Percentiles rank a stretch among this genome's conserved stretches.
These are phyloP conservation scores for Ciconia boyciana DNA, from an alignment of 2,113 vertebrate genomes.

Conservation along the genomic window DNA sequence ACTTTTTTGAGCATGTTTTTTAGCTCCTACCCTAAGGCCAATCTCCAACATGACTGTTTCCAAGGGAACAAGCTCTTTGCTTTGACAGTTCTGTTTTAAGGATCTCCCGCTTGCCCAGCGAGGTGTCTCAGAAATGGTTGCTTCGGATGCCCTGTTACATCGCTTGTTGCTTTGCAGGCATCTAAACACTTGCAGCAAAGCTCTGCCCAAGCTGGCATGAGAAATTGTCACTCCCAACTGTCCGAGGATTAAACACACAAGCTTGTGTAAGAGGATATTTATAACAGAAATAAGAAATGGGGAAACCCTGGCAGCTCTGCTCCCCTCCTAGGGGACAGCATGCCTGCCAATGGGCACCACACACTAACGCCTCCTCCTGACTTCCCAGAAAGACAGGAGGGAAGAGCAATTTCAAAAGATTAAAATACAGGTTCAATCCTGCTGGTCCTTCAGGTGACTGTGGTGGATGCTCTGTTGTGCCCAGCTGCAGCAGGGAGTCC, in stretches of 20 bases:
- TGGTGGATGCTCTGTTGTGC: background rate
- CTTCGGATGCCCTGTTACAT: background rate
- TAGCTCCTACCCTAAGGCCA: slow-evolving; percentile 41
- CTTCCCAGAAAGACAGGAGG: background rate
- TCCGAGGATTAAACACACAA: background rate
- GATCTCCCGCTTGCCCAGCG: slow-evolving; percentile 26
- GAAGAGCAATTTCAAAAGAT: background rate
- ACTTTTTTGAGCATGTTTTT: background rate
- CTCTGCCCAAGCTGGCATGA: background rate
- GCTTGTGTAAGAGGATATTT: background rate
- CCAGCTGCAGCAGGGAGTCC: background rate
- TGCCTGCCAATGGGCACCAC: background rate
- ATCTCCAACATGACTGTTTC: slow-evolving; percentile 38
- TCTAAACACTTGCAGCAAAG: background rate
- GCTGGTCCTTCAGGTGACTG: background rate
- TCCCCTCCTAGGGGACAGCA: background rate
- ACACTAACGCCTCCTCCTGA: rapidly evolving
- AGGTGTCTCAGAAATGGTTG: background rate
- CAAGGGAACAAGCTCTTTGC: slow-evolving; percentile 51
- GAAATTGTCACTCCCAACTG: background rate
- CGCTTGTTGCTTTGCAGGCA: background rate
- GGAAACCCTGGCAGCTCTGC: background rate
- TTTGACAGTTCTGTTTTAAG: slow-evolving; percentile 47
- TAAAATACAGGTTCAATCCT: background rate
- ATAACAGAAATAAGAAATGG: background rate